phyloP scores from a whole-genome alignment of 2,797 vertebrate species.

The Sciurus vulgaris region DNA sequence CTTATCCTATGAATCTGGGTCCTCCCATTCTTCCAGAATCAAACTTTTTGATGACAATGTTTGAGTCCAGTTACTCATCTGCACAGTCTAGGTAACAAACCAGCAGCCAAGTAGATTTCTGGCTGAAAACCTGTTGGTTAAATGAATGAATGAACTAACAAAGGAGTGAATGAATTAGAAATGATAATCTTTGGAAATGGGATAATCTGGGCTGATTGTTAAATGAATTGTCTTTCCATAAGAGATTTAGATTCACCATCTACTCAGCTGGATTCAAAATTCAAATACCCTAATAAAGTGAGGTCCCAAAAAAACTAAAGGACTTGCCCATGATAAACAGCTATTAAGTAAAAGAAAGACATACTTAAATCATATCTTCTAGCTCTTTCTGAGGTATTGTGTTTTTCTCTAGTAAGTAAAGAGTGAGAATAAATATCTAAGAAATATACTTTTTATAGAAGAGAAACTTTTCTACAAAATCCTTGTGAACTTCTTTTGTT shows the following conservation, averaged over 20 bases:
- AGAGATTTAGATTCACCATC: background rate
- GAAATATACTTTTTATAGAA: slow-evolving; percentile 59
- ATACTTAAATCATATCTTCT: slow-evolving; percentile 24
- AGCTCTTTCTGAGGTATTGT: background rate
- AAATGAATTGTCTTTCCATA: background rate
- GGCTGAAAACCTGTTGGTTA: background rate
- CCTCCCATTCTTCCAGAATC: background rate
- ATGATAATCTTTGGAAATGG: background rate
- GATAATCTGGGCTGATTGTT: background rate
- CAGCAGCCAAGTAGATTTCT: background rate
- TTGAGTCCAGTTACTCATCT: background rate
- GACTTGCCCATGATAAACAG: slow-evolving; percentile 22
- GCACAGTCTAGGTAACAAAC: slow-evolving; percentile 10
- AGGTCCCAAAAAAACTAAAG: slow-evolving; percentile 34
- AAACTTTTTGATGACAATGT: background rate
- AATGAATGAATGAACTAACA: slow-evolving; percentile 22
- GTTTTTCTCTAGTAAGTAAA: slow-evolving; percentile 52
- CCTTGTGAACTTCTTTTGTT: slow-evolving; percentile 73
- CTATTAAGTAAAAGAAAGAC: background rate
- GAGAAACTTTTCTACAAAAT: slow-evolving; percentile 75
- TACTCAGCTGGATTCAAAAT: slow-evolving; percentile 55
- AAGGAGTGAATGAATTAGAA: slow-evolving; percentile 16
- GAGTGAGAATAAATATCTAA: slow-evolving; percentile 61
- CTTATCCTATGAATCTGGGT: background rate
- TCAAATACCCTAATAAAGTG: background rate